A percentile compares a stretch with the other conserved stretches of the same genome.
Evolutionary conservation across 2,113 vertebrate species (phyloP).

Genomic region (Pycnonotus jocosus): DNA sequence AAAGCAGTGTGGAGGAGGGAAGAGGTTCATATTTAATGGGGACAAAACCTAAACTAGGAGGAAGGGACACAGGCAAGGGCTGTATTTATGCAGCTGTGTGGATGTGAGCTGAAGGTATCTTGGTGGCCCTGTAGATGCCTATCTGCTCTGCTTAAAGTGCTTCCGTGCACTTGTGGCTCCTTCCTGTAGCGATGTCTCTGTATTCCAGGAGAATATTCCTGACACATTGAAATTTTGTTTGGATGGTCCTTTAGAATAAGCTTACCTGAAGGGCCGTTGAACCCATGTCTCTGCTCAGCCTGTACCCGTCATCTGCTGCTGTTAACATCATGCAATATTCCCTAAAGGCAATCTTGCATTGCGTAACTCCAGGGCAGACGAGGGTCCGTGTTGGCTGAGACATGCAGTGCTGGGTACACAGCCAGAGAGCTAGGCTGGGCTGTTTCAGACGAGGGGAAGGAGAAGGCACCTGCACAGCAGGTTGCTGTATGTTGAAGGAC

Average conservation of each 20-base stretch:
- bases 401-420: not conserved
- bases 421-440: not conserved
- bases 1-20: not conserved
- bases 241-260: not conserved
- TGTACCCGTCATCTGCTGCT: not conserved
- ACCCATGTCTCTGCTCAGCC: not conserved
- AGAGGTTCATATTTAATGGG: not conserved
- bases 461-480: not conserved
- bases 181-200: not conserved
- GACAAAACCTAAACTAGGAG: not conserved
- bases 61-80: not conserved
- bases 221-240: not conserved
- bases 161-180: not conserved
- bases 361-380: not conserved
- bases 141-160: not conserved
- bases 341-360: not conserved
- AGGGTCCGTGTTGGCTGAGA: not conserved
- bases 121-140: accelerated
- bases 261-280: not conserved
- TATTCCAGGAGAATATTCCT: not conserved
- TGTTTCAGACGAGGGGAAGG: not conserved
- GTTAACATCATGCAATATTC: not conserved
- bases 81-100: not conserved
- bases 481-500: not conserved
- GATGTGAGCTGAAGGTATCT: not conserved